These are phyloP conservation scores for Synergus japonicus DNA, from an alignment of 2,888 invertebrate genomes.

Conservation along the genomic window DNA sequence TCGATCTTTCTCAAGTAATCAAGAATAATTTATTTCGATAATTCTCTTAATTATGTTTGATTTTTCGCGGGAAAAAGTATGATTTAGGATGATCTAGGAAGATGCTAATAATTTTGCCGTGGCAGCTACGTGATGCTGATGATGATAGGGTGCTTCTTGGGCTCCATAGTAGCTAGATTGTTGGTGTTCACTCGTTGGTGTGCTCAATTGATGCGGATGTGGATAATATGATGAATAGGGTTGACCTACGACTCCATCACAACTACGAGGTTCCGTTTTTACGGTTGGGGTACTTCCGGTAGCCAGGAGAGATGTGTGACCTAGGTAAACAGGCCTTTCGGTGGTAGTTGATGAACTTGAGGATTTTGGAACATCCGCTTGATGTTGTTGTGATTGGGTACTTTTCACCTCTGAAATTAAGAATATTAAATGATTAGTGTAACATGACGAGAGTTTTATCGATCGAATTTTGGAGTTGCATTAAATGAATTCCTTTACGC, in stretches of 20 bases:
- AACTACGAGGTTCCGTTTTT: conserved; percentile 75
- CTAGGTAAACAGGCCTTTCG: conserved; percentile 78
- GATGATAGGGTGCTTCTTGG: conserved; percentile 86
- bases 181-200: conserved; percentile 71
- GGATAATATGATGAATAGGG: conserved; percentile 75
- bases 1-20: too few species aligned
- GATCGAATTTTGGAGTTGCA: background rate
- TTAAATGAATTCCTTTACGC: conserved; percentile 2
- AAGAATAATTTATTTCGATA: background rate
- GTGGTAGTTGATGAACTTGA: conserved; percentile 65
- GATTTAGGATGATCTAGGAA: conserved; percentile 79
- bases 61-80: background rate
- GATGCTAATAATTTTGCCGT: conserved; percentile 91
- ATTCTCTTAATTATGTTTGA: background rate
- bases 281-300: conserved; percentile 74
- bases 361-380: conserved; percentile 68
- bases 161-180: conserved; percentile 71
- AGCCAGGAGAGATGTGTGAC: conserved; percentile 80
- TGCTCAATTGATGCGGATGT: conserved; percentile 74
- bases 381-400: conserved; percentile 66
- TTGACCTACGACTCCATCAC: conserved; percentile 72
- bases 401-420: conserved; percentile 12
- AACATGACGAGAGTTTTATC: background rate
- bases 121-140: conserved; percentile 91
- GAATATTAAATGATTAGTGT: background rate